These are phyloP conservation scores for Drosophila gunungcola DNA, from an alignment of 1,140 invertebrate genomes.

Conservation along the genomic window DNA sequence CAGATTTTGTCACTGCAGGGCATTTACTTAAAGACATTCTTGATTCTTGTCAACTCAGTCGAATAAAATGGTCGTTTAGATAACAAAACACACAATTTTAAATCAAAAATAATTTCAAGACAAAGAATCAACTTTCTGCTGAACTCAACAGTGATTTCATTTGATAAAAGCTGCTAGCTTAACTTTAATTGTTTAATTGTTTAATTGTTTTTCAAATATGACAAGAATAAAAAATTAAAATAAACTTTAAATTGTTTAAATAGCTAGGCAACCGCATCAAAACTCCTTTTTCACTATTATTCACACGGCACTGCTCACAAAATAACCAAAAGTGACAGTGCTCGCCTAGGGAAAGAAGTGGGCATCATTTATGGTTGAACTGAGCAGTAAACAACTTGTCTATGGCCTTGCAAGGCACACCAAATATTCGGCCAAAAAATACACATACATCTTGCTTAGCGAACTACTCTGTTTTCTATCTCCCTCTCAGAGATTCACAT, in stretches of 20 bases:
- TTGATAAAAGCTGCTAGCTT: too few species aligned
- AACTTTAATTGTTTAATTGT: too few species aligned
- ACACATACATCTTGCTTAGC: slow-evolving; percentile 51
- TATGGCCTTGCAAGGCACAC: slow-evolving; percentile 16
- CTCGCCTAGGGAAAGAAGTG: slow-evolving; percentile 9
- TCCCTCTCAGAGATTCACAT: slow-evolving; percentile 59
- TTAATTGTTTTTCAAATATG: too few species aligned
- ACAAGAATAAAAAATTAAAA: neutral
- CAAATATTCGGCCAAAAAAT: slow-evolving; percentile 44
- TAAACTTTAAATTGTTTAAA: neutral
- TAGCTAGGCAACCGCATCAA: neutral
- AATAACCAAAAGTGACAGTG: slow-evolving; percentile 24
- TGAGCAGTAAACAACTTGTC: slow-evolving; percentile 43
- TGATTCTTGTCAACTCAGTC: too few species aligned
- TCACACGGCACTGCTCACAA: neutral
- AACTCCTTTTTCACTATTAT: slow-evolving; percentile 11
- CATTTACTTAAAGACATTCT: too few species aligned
- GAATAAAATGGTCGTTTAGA: too few species aligned
- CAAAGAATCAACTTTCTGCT: too few species aligned
- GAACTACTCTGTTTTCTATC: slow-evolving; percentile 24
- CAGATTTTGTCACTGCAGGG: neutral
- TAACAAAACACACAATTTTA: too few species aligned
- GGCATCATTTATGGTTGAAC: slow-evolving; percentile 33
- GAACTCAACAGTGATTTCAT: too few species aligned
- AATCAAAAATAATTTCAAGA: too few species aligned